Base-by-base conservation (phyloP, 2,888 invertebrate species). In the Apotomis capreana region DNA sequence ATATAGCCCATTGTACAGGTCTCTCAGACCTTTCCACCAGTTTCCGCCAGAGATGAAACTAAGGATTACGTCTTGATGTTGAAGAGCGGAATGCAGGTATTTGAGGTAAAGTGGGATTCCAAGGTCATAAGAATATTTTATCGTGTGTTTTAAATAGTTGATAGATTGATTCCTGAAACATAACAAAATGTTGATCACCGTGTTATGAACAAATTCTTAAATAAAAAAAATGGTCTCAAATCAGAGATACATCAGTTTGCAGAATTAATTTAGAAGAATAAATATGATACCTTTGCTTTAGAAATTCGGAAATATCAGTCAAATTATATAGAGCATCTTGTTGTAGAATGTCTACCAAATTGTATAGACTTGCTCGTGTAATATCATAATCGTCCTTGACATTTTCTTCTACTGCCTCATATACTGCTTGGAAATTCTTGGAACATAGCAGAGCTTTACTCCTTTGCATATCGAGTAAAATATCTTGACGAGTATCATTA, bases 1-100 rank as follows among this genome's bases (percentile, higher is more conserved):
- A 46, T 86, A 79, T 0, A 87, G 84, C 40, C 92, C 92, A 10
- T 78, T 81, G 75, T 92, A 93, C 15, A 89, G 63, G 0, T 75
- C 52, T 37, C 84, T 83, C 12, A 93, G 76, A 0, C 81, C 81
- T 1, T 52, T 74, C 93, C 93, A 94, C 94, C 94, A 94, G 74
- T 93, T 83, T 0, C 80, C 85, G 0, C 92, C 93, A 0, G 88
- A 77, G 0, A 93, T 79, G 79, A 93, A 92, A 40, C 82, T 82
- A 0, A 90, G 70, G 0, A 92, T 81, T 4, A 93, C 76, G 54
- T 84, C 80, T 73, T 89, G 89, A 73, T 90, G 86, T 68, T 86
- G 84, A 0, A 93, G 65, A 72, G 85, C 90, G 6, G 83, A 88
- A 54, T 91, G 89, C 0, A 93, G 78, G 76, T 91, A 93, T 76